Conservation (phyloP, 2,888 invertebrate genomes). For the Hypsopygia costalis region DNA sequence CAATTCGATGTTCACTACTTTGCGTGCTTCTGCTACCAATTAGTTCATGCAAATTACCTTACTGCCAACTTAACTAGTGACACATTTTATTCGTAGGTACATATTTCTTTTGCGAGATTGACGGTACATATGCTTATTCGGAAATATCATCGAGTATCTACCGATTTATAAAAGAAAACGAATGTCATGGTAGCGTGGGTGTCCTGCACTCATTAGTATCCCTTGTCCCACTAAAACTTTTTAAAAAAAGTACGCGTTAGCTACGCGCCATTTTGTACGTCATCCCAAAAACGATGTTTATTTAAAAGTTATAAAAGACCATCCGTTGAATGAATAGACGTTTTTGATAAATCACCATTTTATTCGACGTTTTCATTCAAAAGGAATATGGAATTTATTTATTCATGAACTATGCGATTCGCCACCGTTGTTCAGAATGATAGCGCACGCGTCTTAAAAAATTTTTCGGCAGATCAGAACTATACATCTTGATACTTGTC, state of each 20-base stretch:
- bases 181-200: constrained; percentile 65
- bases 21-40: too few relatives aligned
- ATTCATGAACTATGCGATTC: constrained; percentile 75
- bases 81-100: too few relatives aligned
- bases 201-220: constrained; percentile 74
- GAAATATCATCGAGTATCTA: constrained; percentile 34
- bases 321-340: constrained; percentile 53
- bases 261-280: constrained; percentile 66
- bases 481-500: constrained; percentile 3
- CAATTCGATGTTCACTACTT: too few relatives aligned
- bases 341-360: constrained; percentile 77
- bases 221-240: constrained; percentile 58
- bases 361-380: constrained; percentile 70
- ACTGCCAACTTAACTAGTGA: too few relatives aligned
- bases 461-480: constrained; percentile 15
- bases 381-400: constrained; percentile 75
- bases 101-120: too few relatives aligned
- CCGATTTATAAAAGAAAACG: constrained; percentile 47
- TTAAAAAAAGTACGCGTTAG: constrained; percentile 48
- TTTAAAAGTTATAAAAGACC: constrained; percentile 74
- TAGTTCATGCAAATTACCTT: too few relatives aligned
- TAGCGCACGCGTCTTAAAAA: constrained; percentile 57
- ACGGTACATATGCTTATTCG: too few relatives aligned
- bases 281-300: constrained; percentile 74
- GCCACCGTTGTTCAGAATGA: constrained; percentile 70